Conservation (phyloP, 2,888 invertebrate species). For the Serrognathus titanus region DNA sequence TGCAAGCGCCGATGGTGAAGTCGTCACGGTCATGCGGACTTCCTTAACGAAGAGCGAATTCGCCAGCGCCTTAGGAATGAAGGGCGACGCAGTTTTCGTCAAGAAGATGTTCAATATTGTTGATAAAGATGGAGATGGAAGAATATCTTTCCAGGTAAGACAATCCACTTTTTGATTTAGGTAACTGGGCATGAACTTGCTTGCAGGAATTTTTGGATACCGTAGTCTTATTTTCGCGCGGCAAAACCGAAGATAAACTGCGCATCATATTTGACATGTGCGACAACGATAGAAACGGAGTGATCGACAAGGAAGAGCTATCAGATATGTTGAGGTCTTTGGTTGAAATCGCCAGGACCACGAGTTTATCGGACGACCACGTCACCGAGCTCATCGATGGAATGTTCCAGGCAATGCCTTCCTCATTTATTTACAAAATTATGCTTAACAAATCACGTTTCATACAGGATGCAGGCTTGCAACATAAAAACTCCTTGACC, state of each 20-base stretch:
- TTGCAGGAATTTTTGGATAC: slow-evolving; percentile 87
- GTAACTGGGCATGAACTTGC: background rate
- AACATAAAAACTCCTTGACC: slow-evolving; percentile 85
- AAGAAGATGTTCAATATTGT: slow-evolving; percentile 97
- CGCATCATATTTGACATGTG: slow-evolving; percentile 97
- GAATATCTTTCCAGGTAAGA: slow-evolving; percentile 84
- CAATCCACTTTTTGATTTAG: background rate
- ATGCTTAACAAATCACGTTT: too few relatives aligned
- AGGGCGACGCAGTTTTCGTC: slow-evolving; percentile 89
- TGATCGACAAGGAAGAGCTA: slow-evolving; percentile 89
- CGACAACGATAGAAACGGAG: slow-evolving; percentile 90
- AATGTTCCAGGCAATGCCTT: slow-evolving; percentile 72
- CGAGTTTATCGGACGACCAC: slow-evolving; percentile 83
- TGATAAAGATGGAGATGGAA: slow-evolving; percentile 89
- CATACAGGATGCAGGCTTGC: slow-evolving; percentile 75
- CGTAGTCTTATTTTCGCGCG: slow-evolving; percentile 86
- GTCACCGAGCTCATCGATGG: slow-evolving; percentile 91
- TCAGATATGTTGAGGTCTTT: slow-evolving; percentile 90
- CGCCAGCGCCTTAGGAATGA: slow-evolving; percentile 94
- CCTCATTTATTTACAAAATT: slow-evolving; percentile 8
- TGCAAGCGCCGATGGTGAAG: slow-evolving; percentile 73
- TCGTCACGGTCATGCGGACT: slow-evolving; percentile 90
- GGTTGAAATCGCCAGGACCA: slow-evolving; percentile 90
- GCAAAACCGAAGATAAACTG: slow-evolving; percentile 89
- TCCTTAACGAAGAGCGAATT: slow-evolving; percentile 89